Percentiles rank a stretch among this genome's conserved stretches.
Evolutionary conservation across 2,888 invertebrate species (phyloP).

Genomic region (Cheilosia grossa): DNA sequence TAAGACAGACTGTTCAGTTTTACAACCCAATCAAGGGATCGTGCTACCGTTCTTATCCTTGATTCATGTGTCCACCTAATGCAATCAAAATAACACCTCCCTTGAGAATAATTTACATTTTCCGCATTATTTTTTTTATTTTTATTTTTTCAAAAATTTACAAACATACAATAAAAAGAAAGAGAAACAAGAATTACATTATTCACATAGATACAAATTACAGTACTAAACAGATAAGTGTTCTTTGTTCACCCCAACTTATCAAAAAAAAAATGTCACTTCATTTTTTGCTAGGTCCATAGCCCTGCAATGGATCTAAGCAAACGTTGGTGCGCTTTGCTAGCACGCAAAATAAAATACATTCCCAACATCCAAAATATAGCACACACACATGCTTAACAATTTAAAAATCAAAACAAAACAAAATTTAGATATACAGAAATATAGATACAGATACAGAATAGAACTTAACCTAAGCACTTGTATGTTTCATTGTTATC

Average conservation of each 20-base stretch:
- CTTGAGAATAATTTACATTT: conserved; percentile 24
- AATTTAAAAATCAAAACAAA: conserved; percentile 3
- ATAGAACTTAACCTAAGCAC: conserved; percentile 55
- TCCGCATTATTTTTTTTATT: not conserved
- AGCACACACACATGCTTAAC: conserved; percentile 4
- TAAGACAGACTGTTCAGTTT: too few relatives aligned
- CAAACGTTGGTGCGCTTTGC: conserved; percentile 2
- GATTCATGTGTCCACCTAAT: too few relatives aligned
- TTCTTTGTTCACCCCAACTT: not conserved
- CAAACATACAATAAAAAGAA: conserved; percentile 26
- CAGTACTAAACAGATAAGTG: conserved; percentile 8
- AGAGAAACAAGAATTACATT: conserved; percentile 13
- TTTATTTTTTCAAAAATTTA: conserved; percentile 8
- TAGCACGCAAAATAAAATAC: conserved; percentile 7
- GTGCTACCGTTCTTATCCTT: too few relatives aligned
- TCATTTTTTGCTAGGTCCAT: not conserved
- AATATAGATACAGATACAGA: conserved; percentile 34
- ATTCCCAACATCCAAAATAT: conserved; percentile 20
- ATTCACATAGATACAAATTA: conserved; percentile 29
- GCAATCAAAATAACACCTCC: not conserved
- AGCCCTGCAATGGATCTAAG: conserved; percentile 2
- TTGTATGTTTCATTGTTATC: conserved; percentile 57
- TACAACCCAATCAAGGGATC: too few relatives aligned
- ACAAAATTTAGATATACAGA: conserved; percentile 1
- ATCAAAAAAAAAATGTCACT: not conserved